Evolutionary conservation across 2,797 vertebrate species (phyloP).

Genomic region (Amblyopsis hoosieri): DNA sequence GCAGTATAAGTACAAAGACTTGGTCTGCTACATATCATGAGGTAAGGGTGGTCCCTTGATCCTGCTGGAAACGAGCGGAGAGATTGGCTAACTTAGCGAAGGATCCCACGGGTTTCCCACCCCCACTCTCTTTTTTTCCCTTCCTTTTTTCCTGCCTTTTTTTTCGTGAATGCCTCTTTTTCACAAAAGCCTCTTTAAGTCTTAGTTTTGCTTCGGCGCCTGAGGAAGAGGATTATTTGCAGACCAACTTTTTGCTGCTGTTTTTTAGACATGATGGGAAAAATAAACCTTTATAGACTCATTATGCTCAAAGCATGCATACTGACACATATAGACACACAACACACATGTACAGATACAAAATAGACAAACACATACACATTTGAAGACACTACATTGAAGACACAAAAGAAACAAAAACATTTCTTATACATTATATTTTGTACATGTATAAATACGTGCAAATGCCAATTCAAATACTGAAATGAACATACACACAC

Average conservation of each 20-base stretch:
- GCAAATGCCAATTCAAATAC: conserved; percentile 39
- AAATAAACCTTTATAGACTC: conserved; percentile 81
- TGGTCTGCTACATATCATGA: conserved; percentile 89
- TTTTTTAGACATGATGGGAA: conserved; percentile 81
- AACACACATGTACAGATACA: conserved; percentile 44
- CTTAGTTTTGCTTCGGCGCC: conserved; percentile 77
- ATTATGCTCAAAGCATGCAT: conserved; percentile 87
- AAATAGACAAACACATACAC: conserved; percentile 4
- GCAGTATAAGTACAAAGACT: conserved; percentile 93
- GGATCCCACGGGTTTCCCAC: conserved; percentile 68
- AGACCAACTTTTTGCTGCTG: conserved; percentile 86
- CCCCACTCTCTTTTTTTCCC: conserved; percentile 24
- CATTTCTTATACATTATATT: conserved; percentile 28
- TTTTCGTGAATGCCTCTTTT: conserved; percentile 75
- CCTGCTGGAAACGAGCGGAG: conserved; percentile 75
- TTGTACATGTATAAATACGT: conserved; percentile 9
- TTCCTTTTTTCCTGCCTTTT: conserved; percentile 55
- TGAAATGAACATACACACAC: conserved; percentile 32
- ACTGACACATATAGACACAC: conserved; percentile 75
- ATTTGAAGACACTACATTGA: conserved; percentile 21
- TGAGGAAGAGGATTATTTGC: conserved; percentile 81
- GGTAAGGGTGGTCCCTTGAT: conserved; percentile 83
- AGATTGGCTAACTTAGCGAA: conserved; percentile 75
- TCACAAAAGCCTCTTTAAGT: conserved; percentile 25
- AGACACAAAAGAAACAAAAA: conserved; percentile 39